Evolutionary conservation across 2,113 vertebrate species (phyloP).

Genomic region (Clarias macrocephalus): DNA sequence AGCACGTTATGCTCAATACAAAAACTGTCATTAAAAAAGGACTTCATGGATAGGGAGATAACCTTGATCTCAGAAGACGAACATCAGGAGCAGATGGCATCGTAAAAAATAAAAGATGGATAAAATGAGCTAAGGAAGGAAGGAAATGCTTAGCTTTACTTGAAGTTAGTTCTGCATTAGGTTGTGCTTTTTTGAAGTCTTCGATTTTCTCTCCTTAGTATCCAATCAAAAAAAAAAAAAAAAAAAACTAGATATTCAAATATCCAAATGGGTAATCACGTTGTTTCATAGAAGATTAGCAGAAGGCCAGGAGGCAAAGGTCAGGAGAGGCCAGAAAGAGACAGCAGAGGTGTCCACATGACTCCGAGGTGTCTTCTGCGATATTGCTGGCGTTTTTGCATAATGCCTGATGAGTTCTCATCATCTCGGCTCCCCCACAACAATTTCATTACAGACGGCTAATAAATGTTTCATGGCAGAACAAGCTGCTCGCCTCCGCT

Average conservation of each 20-base stretch:
- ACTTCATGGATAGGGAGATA: background rate
- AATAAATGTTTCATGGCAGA: constrained; percentile 93
- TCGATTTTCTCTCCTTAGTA: background rate
- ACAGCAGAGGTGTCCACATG: constrained; percentile 31
- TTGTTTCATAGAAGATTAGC: constrained; percentile 18
- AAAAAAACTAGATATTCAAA: background rate
- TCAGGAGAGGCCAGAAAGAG: constrained; percentile 37
- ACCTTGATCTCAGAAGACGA: background rate
- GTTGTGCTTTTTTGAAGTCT: background rate
- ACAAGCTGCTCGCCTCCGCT: constrained; percentile 82
- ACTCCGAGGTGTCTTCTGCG: constrained; percentile 49
- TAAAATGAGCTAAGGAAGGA: background rate
- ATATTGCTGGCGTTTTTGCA: constrained; percentile 82
- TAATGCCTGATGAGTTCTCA: constrained; percentile 82
- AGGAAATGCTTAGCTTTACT: background rate
- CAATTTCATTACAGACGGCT: constrained; percentile 91
- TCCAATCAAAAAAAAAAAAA: background rate
- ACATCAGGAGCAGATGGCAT: background rate
- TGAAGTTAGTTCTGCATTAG: background rate
- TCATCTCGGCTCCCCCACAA: constrained; percentile 77
- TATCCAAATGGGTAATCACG: background rate
- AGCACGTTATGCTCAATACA: background rate
- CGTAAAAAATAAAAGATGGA: background rate
- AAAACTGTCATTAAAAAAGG: background rate
- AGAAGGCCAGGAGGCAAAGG: constrained; percentile 28